phyloP scores from a whole-genome alignment of 2,888 invertebrate genomes.

The Rhogogaster chlorosoma region DNA sequence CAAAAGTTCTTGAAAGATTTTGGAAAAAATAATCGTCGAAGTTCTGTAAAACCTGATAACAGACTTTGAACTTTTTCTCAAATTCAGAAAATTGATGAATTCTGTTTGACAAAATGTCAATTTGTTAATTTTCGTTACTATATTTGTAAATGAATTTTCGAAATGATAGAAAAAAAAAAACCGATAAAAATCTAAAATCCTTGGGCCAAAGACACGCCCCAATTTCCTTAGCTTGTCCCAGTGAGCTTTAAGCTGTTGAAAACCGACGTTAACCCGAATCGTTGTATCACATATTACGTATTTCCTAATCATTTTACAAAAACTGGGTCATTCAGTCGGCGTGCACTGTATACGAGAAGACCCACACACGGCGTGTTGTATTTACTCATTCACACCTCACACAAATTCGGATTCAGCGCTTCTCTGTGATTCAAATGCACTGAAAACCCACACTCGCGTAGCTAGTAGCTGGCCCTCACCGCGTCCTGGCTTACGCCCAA shows the following conservation, averaged over 20 bases:
- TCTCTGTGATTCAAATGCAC: slow-evolving; percentile 3
- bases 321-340: slow-evolving; percentile 31
- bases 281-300: not conserved
- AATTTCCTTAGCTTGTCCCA: not conserved
- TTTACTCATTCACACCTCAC: slow-evolving; percentile 32
- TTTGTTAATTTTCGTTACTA: not conserved
- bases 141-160: not conserved
- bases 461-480: not conserved
- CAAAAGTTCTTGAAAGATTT: not conserved
- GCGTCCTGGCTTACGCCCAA: not conserved
- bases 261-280: not conserved
- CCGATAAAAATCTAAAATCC: not conserved
- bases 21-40: too few relatives aligned
- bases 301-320: slow-evolving; percentile 12
- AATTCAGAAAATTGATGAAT: not conserved
- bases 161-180: not conserved
- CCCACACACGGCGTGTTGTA: not conserved
- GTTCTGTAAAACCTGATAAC: too few relatives aligned
- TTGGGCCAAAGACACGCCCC: not conserved
- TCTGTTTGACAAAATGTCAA: not conserved
- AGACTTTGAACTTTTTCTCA: not conserved
- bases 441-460: not conserved
- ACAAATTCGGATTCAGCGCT: not conserved
- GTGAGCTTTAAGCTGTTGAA: not conserved
- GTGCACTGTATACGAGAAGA: not conserved